phyloP scores from a whole-genome alignment of 2,797 vertebrate species.

The Pseudochirops cupreus region DNA sequence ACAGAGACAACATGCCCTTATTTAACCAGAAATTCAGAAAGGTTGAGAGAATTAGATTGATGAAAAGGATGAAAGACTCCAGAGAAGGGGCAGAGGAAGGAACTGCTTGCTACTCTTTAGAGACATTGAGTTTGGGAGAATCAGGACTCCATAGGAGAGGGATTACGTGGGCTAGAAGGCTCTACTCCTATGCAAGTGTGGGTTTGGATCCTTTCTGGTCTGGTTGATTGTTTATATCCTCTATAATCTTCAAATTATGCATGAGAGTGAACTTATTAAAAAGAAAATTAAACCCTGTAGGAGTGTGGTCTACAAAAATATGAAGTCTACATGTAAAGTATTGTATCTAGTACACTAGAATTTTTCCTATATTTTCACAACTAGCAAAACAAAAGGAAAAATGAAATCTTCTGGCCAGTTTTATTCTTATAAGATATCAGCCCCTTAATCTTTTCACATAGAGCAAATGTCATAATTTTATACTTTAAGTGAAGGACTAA shows the following conservation, averaged over 20 bases:
- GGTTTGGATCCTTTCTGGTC: background rate
- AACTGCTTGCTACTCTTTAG: background rate
- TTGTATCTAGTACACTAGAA: background rate
- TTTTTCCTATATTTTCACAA: background rate
- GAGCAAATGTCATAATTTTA: background rate
- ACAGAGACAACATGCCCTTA: background rate
- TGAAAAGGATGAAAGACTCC: background rate
- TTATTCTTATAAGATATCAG: conserved; percentile 7
- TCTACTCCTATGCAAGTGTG: background rate
- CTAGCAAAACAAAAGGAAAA: background rate
- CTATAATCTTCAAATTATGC: background rate
- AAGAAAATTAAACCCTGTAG: background rate
- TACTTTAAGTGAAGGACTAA: background rate
- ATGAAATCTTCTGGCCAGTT: background rate
- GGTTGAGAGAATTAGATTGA: conserved; percentile 28
- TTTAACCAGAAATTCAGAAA: background rate
- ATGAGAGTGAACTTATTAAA: background rate
- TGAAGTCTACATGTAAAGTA: background rate
- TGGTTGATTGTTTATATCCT: background rate
- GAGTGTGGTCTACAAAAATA: background rate
- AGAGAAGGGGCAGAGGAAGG: background rate
- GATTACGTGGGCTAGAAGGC: background rate
- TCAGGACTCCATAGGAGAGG: background rate
- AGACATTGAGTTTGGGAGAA: background rate
- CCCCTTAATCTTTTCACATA: background rate